Evolutionary conservation across 2,797 vertebrate species (phyloP), one percentile per base, ranked within the genome.

Genomic region (Pelodytes ibericus): DNA sequence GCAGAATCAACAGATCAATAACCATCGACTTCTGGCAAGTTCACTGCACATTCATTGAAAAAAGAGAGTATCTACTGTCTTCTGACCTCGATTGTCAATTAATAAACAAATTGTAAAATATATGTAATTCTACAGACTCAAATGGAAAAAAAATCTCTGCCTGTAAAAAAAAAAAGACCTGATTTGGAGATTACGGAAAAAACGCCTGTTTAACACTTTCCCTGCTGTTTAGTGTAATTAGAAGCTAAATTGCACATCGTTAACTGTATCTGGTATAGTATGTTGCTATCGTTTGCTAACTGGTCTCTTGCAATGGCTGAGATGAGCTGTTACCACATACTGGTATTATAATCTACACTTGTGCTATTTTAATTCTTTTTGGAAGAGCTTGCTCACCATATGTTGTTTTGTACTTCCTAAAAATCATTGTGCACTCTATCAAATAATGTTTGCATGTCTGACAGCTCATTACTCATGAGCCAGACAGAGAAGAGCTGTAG

Each of bases 371-470:
- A 53, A 53, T 53, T 53, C 20, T 53, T 53, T 53, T 53, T 20
- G 20, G 49, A 53, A 16, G 8, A 53, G 22, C 22, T 16, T 53
- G n/a, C 25, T 27, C 20, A 58, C 26, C 56, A 58, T 26, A 58
- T 58, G 56, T 58, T 26, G 56, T 22, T 58, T n/a, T 53, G 49
- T 25, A 24, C 49, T 53, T 24, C 49, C n/a, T 53, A 53, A 53
- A 53, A 36, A 58, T n/a, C 56, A 58, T 27, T 26, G 56, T 62
- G 30, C 60, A 62, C 30, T 36, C 31, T 62, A 36, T 62, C 22
- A 39, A 64, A 67, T 22, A 31, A 30, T 49, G n/a, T 67, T 51
- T 51, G 41, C 41, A 47, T 67, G 41, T 51, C 22, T 67, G 41
- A 67, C 64, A 67, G 64, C 16, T 30, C 44, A 29, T 49, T 51